Percentiles rank a stretch among this genome's conserved stretches.
Conservation (phyloP, 2,888 invertebrate genomes). For the Synergus itoensis region DNA sequence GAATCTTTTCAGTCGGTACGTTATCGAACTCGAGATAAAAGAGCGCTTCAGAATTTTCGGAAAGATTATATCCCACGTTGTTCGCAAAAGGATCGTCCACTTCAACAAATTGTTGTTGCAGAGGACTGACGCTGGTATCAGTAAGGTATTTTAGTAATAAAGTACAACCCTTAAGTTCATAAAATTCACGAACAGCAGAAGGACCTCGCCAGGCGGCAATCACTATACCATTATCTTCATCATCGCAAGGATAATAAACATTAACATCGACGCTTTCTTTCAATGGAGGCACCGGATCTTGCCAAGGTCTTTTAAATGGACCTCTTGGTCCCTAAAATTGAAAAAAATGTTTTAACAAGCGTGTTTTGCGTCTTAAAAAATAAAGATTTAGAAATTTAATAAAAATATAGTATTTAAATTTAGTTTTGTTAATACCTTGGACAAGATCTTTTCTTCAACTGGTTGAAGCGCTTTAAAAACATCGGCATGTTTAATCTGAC, state of each 20-base stretch:
- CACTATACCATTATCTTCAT: conserved; percentile 89
- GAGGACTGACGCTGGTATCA: conserved; percentile 90
- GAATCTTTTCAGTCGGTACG: conserved; percentile 85
- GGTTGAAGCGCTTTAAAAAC: conserved; percentile 86
- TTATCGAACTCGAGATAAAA: conserved; percentile 87
- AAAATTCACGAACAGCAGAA: conserved; percentile 80
- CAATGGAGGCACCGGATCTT: conserved; percentile 84
- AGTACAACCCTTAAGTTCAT: conserved; percentile 83
- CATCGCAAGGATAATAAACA: conserved; percentile 89
- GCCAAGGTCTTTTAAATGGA: conserved; percentile 88
- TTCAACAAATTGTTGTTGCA: conserved; percentile 91
- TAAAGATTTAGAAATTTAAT: conserved; percentile 21
- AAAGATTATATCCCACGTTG: conserved; percentile 84
- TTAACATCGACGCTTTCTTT: conserved; percentile 80
- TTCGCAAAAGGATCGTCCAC: conserved; percentile 89
- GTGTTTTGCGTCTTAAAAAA: background rate
- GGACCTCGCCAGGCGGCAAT: conserved; percentile 91
- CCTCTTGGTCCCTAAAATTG: conserved; percentile 78
- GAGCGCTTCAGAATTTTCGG: conserved; percentile 86
- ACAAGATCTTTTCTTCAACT: conserved; percentile 87
- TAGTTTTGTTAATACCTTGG: conserved; percentile 79
- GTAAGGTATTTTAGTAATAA: conserved; percentile 90
- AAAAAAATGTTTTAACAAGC: conserved; percentile 6
- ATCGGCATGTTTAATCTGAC: conserved; percentile 87
- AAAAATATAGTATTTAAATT: background rate